phyloP scores from a whole-genome alignment of 2,113 vertebrate species.

The Triplophysa tibetana region DNA sequence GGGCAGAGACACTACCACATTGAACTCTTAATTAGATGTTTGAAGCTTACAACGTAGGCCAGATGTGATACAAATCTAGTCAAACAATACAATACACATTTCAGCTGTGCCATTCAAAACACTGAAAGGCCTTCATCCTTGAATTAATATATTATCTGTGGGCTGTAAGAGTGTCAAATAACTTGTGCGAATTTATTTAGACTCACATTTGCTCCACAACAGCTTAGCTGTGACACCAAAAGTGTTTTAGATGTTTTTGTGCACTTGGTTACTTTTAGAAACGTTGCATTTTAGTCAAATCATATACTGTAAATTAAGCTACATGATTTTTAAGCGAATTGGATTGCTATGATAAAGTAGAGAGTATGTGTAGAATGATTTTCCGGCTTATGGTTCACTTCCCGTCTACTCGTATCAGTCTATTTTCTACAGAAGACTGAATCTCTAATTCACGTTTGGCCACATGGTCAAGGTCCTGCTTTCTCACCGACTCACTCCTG shows the following conservation, averaged over 20 bases:
- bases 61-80: not conserved
- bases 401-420: slow-evolving; percentile 7
- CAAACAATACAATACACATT: not conserved
- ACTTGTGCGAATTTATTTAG: not conserved
- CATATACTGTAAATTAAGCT: not conserved
- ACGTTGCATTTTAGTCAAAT: too few species aligned
- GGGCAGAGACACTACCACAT: not conserved
- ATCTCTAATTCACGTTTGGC: slow-evolving; percentile 41
- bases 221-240: not conserved
- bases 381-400: slow-evolving; percentile 14
- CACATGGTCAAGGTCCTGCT: not conserved
- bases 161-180: not conserved
- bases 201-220: not conserved
- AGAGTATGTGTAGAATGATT: not conserved
- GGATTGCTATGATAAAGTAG: not conserved
- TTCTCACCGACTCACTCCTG: too few species aligned
- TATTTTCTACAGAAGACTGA: slow-evolving; percentile 36
- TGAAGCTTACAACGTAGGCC: not conserved
- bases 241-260: too few species aligned
- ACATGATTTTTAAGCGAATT: not conserved
- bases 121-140: not conserved
- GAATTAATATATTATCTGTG: not conserved
- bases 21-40: not conserved
- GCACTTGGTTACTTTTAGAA: too few species aligned
- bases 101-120: not conserved